phyloP scores from a whole-genome alignment of 2,113 vertebrate species.

The Pogonocichla stellata region DNA sequence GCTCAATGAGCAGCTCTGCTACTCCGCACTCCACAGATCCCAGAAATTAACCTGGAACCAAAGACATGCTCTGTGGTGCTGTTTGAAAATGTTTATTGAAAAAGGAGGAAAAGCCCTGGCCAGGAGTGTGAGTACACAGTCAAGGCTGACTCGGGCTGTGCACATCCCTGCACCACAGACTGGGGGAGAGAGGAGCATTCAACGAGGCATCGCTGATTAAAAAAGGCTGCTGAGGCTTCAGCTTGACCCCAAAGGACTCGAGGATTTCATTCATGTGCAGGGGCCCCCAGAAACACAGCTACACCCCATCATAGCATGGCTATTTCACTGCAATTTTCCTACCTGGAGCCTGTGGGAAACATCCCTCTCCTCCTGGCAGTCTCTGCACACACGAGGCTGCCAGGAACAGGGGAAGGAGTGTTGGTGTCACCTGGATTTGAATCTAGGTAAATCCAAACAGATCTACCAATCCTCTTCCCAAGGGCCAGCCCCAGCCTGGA shows the following conservation, averaged over 20 bases:
- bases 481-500: background rate
- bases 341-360: background rate
- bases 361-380: background rate
- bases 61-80: background rate
- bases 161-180: fast-evolving
- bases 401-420: background rate
- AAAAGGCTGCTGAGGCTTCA: background rate
- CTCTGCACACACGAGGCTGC: background rate
- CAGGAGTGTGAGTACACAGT: fast-evolving
- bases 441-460: background rate
- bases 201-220: background rate
- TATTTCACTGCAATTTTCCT: background rate
- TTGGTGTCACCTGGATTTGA: background rate
- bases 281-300: background rate
- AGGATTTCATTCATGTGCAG: background rate
- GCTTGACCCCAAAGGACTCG: background rate
- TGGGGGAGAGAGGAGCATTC: background rate
- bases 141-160: background rate
- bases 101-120: background rate
- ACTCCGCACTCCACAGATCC: background rate
- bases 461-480: background rate
- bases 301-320: fast-evolving
- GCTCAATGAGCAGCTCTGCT: fast-evolving
- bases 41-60: background rate
- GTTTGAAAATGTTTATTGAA: background rate